Base-by-base conservation (phyloP, 2,888 invertebrate genomes). In the Yponomeuta plumbellus region DNA sequence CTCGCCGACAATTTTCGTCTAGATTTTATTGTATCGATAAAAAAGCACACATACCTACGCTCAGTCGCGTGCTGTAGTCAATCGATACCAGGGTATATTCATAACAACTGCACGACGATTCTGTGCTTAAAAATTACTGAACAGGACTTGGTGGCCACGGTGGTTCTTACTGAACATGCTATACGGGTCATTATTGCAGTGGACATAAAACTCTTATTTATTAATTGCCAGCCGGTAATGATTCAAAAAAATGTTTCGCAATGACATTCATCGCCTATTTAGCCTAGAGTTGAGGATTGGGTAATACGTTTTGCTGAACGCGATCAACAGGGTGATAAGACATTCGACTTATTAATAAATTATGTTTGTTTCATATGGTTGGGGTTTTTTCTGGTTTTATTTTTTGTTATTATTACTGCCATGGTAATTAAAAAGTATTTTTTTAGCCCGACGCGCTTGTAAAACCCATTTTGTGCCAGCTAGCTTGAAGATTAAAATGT, bases 51-150 rank as follows among this genome's bases (percentile, higher is more conserved):
- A 52, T 17, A 17, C 44, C 44, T 52, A 52, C 44, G 44, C 17
- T 17, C 13, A 52, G 44, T 52, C 17, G 86, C 85, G 85, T 86
- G 85, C 76, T 69, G 72, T 78, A 71, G 69, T 71, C 73, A 84
- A 84, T 85, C 85, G 83, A 85, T 86, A 83, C 75, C 78, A 78
- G 34, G 78, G 80, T 80, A 76, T 81, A 81, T 84, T 81, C 81
- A 81, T 84, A 80, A 84, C 52, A 86, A 84, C 85, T 84, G 85
- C 83, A 85, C 83, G 85, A 79, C 80, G 75, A 76, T 76, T 76
- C 79, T 76, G 76, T 80, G 77, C 79, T 83, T 78, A 80, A 83
- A 82, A 81, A 81, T 77, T 74, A 80, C 82, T 80, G 39, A 40
- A 44, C 21, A 21, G 21, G 44, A 13, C 13, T 13, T 13, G 17